Evolutionary conservation across 2,797 vertebrate species (phyloP), one percentile per base, ranked within the genome.

Genomic region (Acestrorhynchus altus): DNA sequence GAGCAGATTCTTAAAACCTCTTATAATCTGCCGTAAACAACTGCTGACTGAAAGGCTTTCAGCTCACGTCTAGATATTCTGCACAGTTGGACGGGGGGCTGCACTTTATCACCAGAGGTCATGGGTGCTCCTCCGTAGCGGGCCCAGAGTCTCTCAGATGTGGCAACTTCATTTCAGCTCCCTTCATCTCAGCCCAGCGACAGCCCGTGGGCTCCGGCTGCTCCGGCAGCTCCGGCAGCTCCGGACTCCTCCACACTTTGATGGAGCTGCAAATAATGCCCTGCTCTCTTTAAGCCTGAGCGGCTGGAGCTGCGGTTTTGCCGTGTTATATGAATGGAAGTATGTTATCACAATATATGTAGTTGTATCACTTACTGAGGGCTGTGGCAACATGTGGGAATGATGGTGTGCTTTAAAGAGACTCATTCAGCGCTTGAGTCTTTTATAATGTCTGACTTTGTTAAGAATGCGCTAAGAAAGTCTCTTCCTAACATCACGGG

Each of bases 151-250:
- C 44, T 75, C 20, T 78, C 68, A 75, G 77, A 77, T 77, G 74
- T 77, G 73, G 77, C 56, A 42, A 63, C 73, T 83, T 64, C 47
- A 46, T 74, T 80, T 56, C 56, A 3, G 39, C 28, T 79, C 40
- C 76, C 68, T 81, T 71, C 52, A 78, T 82, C 73, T 67, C 31
- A 35, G 66, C 77, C 68, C 74, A n/a, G 13, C 51, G 47, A n/a
- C 22, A 44, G 60, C 74, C 63, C 63, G 49, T 46, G 22, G 67
- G 68, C 69, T 59, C 68, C 35, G 26, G 59, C 18, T 56, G 72
- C 65, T 85, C 42, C 35, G 39, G 31, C 31, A 61, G 68, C 69
- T 59, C 68, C 35, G 26, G 59, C 18, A 56, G 72, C 65, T 85
- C 42, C 35, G 39, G 40, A 40, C 75, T 63, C 49, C 70, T 42